A percentile compares a stretch with the other conserved stretches of the same genome.
These are phyloP conservation scores for Bemisia tabaci DNA, from an alignment of 1,140 invertebrate genomes.

Conservation along the genomic window DNA sequence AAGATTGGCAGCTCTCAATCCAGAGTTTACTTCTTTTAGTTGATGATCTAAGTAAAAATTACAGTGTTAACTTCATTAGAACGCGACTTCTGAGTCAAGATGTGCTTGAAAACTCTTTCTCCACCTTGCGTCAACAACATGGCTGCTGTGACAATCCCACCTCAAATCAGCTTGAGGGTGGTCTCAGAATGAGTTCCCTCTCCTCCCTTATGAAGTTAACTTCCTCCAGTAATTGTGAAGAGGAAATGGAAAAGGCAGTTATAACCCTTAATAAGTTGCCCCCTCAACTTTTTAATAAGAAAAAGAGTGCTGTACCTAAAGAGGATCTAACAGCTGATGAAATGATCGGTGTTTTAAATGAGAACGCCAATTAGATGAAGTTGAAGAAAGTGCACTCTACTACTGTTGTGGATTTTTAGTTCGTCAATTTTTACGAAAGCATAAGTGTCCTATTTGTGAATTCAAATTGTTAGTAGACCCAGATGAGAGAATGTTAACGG, in stretches of 20 bases:
- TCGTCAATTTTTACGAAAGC: background rate
- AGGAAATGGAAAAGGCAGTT: background rate
- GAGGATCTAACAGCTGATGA: background rate
- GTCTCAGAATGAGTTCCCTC: background rate
- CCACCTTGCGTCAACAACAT: too few species aligned
- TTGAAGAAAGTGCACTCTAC: background rate
- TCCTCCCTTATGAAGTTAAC: background rate
- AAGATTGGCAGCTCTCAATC: too few species aligned
- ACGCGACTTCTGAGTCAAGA: too few species aligned
- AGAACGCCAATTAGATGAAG: background rate
- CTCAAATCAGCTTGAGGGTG: background rate
- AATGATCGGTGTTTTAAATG: background rate
- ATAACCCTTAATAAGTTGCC: background rate
- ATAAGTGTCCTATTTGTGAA: background rate
- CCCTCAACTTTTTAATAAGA: background rate
- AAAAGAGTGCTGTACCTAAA: background rate
- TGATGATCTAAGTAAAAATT: too few species aligned
- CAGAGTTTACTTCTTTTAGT: too few species aligned
- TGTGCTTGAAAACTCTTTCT: too few species aligned
- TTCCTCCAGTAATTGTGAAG: background rate
- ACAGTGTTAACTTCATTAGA: too few species aligned
- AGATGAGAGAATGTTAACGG: background rate
- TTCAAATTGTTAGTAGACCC: background rate
- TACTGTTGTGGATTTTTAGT: background rate
- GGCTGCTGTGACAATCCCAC: background rate